Conservation (phyloP, 2,113 vertebrate genomes). For the Gnathonemus echidnorhynchus region DNA sequence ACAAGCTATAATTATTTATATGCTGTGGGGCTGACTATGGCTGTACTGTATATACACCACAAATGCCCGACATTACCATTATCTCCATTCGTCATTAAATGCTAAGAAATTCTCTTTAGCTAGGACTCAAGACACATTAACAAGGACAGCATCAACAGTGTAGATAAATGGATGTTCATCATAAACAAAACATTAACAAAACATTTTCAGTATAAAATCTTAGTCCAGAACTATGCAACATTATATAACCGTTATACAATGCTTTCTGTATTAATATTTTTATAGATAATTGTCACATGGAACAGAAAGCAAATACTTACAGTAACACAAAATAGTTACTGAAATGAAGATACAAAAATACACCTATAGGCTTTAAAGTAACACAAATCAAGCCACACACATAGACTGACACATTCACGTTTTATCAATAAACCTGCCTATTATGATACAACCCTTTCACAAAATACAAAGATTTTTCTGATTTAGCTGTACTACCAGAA, state of each 20-base stretch:
- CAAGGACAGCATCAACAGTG: background rate
- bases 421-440: background rate
- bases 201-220: background rate
- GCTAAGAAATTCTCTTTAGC: background rate
- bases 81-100: constrained; percentile 3
- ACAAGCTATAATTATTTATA: background rate
- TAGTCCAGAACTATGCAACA: background rate
- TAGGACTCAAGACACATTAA: background rate
- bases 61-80: background rate
- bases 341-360: background rate
- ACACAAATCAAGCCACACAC: background rate
- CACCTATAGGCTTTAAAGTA: background rate
- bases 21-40: background rate
- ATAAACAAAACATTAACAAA: background rate
- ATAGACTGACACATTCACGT: background rate
- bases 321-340: background rate
- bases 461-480: background rate
- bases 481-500: background rate
- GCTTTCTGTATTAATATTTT: background rate
- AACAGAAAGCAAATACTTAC: background rate
- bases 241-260: background rate
- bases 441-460: background rate
- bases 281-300: background rate
- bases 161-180: background rate
- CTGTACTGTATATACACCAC: background rate